phyloP scores from a whole-genome alignment of 2,113 vertebrate genomes.

The Benitochromis conjunctus region DNA sequence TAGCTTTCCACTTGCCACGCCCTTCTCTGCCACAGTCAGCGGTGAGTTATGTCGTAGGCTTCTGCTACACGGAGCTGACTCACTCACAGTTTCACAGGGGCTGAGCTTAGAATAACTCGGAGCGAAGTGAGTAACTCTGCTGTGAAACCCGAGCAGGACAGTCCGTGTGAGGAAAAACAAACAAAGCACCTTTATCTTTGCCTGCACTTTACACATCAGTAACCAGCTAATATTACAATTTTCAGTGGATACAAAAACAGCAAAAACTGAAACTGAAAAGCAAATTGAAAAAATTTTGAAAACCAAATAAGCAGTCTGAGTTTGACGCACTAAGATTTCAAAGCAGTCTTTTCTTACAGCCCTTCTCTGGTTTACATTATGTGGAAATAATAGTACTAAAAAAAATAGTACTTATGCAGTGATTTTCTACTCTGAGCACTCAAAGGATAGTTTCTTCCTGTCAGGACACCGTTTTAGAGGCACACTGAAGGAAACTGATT shows the following conservation, averaged over 20 bases:
- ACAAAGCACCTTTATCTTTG: neutral
- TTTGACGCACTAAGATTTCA: neutral
- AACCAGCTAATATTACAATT: neutral
- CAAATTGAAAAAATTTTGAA: neutral
- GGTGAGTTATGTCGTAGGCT: neutral
- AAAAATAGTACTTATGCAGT: neutral
- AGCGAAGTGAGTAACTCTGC: neutral
- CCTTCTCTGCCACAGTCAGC: slow-evolving; percentile 1
- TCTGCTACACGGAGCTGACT: slow-evolving; percentile 18
- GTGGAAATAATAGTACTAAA: neutral
- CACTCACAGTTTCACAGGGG: slow-evolving; percentile 8
- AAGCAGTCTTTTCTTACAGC: neutral
- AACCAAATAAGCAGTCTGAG: neutral
- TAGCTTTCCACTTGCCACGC: slow-evolving; percentile 32
- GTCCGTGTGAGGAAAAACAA: neutral
- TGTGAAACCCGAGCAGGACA: neutral
- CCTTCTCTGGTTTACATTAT: neutral
- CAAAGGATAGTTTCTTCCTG: neutral
- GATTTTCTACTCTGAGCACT: neutral
- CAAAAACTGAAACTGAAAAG: neutral
- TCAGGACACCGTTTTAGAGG: neutral
- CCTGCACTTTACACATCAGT: neutral
- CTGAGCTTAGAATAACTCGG: neutral
- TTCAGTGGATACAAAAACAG: fast-evolving
- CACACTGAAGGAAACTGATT: neutral